Evolutionary conservation across 2,113 vertebrate genomes (phyloP), one percentile per base, ranked within the genome.

Genomic region (Garra rufa): DNA sequence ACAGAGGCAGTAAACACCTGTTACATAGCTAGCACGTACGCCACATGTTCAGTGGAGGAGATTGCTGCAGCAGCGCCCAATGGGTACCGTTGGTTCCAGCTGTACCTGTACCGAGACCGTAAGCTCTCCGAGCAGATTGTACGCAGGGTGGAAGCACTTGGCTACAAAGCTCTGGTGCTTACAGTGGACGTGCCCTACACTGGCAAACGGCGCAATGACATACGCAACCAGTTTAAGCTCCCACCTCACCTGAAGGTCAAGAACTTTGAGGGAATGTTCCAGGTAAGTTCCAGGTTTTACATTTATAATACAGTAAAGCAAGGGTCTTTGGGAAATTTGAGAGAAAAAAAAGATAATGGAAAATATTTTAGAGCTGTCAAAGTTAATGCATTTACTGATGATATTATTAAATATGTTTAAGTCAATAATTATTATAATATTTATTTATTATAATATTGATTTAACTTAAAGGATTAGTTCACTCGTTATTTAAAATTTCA

Each of bases 71-170:
- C 96, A 0, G 97, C 97, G 0, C 98, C 97, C 0, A 76, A 87
- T 0, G 94, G 96, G 0, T 94, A 96, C 83, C 94, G 87, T 7
- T 99, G 98, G 98, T 98, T 99, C 93, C 97, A 99, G 88, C 95
- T 99, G 57, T 99, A 98, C 26, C 91, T 97, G 34, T 96, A 97
- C 89, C 90, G 93, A 26, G 94, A 98, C 89, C 93, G 95, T 81
- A 93, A 94, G 7, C 86, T 96, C 76, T 96, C 96, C 0, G 95
- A 95, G 88, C 91, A 95, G 84, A 92, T 99, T n/a, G 92, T 99
- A 78, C 96, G 80, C 13, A 93, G 89, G 5, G 96, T 91, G 0
- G 96, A 98, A 89, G 91, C 91, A 0, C 90, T 94, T 19, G 96
- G 97, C 11, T 99, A 96, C 92, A 96, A 94, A 92, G 98, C 95